Percentiles rank a stretch among this genome's conserved stretches.
Evolutionary conservation across 1,140 invertebrate species (phyloP).

Genomic region (Aplysia californica): DNA sequence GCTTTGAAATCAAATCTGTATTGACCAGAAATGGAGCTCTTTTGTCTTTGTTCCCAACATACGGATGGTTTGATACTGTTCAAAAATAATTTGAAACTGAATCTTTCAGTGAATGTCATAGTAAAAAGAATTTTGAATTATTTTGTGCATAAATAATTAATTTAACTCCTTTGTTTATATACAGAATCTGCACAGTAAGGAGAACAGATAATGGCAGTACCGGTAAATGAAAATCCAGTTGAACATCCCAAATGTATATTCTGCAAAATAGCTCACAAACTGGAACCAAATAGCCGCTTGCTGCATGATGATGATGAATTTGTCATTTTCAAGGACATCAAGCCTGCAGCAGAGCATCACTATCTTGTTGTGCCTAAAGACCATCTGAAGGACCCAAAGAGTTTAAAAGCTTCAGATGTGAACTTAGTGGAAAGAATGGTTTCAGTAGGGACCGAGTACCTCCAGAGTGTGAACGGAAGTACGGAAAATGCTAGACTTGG

Average conservation of each 20-base stretch:
- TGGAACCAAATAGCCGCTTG: conserved; percentile 33
- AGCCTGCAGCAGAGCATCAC: conserved; percentile 84
- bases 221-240: no score
- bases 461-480: conserved; percentile 67
- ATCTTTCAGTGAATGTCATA: no score
- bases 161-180: no score
- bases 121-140: no score
- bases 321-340: conserved; percentile 85
- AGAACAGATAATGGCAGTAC: no score
- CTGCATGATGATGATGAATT: conserved; percentile 76
- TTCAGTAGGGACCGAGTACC: conserved; percentile 71
- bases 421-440: conserved; percentile 76
- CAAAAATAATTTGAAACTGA: no score
- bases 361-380: conserved; percentile 82
- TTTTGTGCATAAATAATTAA: no score
- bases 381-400: conserved; percentile 81
- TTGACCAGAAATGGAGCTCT: no score
- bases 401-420: conserved; percentile 75
- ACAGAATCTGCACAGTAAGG: no score
- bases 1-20: no score
- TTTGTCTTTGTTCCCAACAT: no score
- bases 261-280: conserved; percentile 39
- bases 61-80: no score
- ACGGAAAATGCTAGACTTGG: conserved; percentile 71
- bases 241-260: conserved; percentile 51